phyloP scores from a whole-genome alignment of 2,113 vertebrate genomes.

The Dicrurus megarhynchus region DNA sequence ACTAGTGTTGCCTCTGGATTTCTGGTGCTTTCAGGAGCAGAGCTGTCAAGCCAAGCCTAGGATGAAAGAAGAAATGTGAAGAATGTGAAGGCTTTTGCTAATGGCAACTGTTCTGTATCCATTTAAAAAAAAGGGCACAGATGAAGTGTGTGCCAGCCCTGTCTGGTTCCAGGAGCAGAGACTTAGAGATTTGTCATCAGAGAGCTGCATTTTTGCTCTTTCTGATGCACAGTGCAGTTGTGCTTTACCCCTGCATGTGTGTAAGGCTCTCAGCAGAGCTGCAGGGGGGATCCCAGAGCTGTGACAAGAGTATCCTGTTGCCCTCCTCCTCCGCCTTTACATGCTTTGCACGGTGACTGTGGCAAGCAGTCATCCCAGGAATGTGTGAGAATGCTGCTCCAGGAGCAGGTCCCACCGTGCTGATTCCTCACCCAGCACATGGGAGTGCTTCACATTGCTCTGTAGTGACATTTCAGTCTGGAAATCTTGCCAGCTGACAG shows the following conservation, averaged over 20 bases:
- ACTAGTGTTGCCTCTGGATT: neutral
- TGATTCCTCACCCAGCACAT: neutral
- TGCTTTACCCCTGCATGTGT: neutral
- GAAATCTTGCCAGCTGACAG: neutral
- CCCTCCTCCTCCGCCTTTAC: neutral
- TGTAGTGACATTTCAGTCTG: neutral
- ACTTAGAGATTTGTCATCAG: neutral
- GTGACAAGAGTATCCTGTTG: neutral
- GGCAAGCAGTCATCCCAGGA: conserved; percentile 3
- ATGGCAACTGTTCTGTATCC: neutral
- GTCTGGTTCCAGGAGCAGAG: neutral
- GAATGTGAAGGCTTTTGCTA: conserved; percentile 32
- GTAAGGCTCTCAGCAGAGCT: neutral
- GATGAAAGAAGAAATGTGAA: conserved; percentile 33
- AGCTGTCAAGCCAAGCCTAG: neutral
- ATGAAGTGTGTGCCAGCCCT: neutral
- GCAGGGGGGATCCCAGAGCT: neutral
- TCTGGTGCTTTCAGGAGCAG: neutral
- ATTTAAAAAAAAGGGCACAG: neutral
- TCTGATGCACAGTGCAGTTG: neutral
- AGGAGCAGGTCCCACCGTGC: neutral
- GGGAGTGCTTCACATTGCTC: neutral
- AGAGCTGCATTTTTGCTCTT: neutral
- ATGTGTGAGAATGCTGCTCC: neutral
- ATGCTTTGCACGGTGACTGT: neutral